Evolutionary conservation across 1,140 invertebrate species (phyloP).

Genomic region (Telenomus remus): DNA sequence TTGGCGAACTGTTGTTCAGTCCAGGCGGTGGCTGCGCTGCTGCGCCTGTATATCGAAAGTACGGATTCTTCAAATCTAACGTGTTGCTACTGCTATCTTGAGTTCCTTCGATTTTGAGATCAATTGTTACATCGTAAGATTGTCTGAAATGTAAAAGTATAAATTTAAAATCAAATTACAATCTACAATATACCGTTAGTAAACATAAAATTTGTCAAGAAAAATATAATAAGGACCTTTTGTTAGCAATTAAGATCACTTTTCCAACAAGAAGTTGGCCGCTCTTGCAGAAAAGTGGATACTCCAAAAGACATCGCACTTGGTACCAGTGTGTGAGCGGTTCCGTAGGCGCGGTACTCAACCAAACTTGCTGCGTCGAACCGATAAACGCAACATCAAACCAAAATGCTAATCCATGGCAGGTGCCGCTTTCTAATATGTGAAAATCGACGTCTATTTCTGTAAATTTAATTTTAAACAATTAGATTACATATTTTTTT

Average conservation of each 20-base stretch:
- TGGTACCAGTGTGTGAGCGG: constrained; percentile 99
- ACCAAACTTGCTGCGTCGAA: constrained; percentile 92
- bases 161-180: not conserved
- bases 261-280: constrained; percentile 93
- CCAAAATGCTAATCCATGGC: constrained; percentile 99
- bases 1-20: constrained; percentile 90
- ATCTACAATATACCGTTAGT: too few relatives aligned
- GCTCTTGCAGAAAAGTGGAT: constrained; percentile 95
- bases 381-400: constrained; percentile 99
- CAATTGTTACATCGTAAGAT: constrained; percentile 99
- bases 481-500: too few relatives aligned
- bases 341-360: constrained; percentile 98
- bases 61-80: constrained; percentile 98
- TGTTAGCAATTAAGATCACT: constrained; percentile 93
- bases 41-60: constrained; percentile 94
- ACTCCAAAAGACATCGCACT: constrained; percentile 95
- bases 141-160: constrained; percentile 77
- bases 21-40: constrained; percentile 92
- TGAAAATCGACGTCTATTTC: constrained; percentile 97
- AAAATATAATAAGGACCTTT: constrained; percentile 78
- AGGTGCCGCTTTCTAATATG: constrained; percentile 93
- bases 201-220: too few relatives aligned
- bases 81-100: constrained; percentile 88
- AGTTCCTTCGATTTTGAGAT: constrained; percentile 92
- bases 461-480: constrained; percentile 55